Conservation (phyloP, 2,797 vertebrate genomes). For the Paguma larvata region DNA sequence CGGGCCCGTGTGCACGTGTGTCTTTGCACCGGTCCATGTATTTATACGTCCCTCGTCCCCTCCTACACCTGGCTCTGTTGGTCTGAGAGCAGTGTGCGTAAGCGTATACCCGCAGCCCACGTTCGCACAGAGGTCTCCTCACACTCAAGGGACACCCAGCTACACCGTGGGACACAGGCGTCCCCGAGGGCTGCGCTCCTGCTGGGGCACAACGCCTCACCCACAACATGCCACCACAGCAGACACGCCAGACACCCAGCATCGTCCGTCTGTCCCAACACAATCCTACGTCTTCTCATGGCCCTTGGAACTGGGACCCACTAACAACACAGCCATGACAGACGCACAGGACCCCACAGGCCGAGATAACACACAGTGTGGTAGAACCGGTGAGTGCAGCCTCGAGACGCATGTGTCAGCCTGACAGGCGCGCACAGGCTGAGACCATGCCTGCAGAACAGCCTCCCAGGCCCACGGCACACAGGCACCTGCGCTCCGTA, state of each 20-base stretch:
- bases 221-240: accelerated
- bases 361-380: not conserved
- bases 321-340: not conserved
- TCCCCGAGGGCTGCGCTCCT: not conserved
- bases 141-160: not conserved
- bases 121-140: not conserved
- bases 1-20: not conserved
- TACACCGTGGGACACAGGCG: not conserved
- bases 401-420: accelerated
- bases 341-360: not conserved
- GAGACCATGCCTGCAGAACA: not conserved
- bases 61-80: not conserved
- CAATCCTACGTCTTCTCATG: not conserved
- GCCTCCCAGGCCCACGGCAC: not conserved
- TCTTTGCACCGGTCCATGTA: not conserved
- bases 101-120: not conserved
- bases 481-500: not conserved
- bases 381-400: not conserved
- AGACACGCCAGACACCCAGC: not conserved
- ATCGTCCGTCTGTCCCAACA: accelerated
- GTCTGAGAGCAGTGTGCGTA: not conserved
- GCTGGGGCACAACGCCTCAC: not conserved
- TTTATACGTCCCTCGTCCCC: not conserved
- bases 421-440: not conserved
- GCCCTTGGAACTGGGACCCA: not conserved